A percentile compares a stretch with the other conserved stretches of the same genome.
These are phyloP conservation scores for Malurus alboscapulatus DNA, from an alignment of 2,113 vertebrate species.

Conservation along the genomic window DNA sequence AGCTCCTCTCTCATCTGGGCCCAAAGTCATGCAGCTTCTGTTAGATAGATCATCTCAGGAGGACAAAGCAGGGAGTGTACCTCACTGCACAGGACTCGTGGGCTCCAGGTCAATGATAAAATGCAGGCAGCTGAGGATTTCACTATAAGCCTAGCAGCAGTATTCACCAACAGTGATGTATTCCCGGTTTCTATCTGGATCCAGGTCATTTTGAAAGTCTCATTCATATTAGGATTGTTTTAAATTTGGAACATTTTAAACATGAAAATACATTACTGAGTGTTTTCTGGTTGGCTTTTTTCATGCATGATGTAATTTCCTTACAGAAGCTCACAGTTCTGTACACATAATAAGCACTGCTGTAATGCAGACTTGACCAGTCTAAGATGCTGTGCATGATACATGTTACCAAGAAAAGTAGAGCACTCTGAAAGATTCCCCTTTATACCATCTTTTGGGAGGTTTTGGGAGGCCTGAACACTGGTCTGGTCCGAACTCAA, in stretches of 20 bases:
- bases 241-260: not conserved
- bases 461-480: not conserved
- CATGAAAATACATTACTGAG: not conserved
- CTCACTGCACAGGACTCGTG: not conserved
- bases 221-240: not conserved
- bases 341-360: not conserved
- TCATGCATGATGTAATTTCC: not conserved
- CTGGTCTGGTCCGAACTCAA: not conserved
- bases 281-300: conserved; percentile 9
- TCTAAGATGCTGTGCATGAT: not conserved
- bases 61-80: not conserved
- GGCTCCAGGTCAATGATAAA: not conserved
- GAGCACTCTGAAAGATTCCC: not conserved
- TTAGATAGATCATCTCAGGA: not conserved
- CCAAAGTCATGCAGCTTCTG: not conserved
- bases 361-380: not conserved
- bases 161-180: not conserved
- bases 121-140: not conserved
- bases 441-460: not conserved
- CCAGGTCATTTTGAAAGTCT: not conserved
- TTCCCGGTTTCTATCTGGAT: not conserved
- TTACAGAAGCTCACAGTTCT: not conserved
- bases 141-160: not conserved
- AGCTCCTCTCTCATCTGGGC: not conserved
- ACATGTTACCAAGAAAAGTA: not conserved